Evolutionary conservation across 1,140 invertebrate genomes (phyloP).

Genomic region (Megalonaias nervosa): DNA sequence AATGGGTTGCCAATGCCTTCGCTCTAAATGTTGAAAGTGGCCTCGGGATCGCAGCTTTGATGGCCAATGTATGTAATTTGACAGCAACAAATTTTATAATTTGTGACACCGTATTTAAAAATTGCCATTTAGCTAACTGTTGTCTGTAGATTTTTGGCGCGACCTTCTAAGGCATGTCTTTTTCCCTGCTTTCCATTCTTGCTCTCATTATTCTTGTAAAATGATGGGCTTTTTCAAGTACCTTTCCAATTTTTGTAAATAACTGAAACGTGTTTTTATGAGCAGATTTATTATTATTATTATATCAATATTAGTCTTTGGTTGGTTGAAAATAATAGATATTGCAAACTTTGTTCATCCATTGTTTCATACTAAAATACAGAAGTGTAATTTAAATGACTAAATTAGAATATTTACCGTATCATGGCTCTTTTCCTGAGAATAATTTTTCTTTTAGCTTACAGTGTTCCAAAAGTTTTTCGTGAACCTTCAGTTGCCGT

Average conservation of each 20-base stretch:
- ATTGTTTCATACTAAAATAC: too few relatives aligned
- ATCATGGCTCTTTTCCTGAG: neutral
- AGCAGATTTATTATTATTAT: too few relatives aligned
- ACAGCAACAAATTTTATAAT: neutral
- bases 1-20: constrained; percentile 94
- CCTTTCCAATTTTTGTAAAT: too few relatives aligned
- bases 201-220: neutral
- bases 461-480: constrained; percentile 91
- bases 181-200: neutral
- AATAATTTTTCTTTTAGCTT: constrained; percentile 73
- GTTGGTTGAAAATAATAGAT: too few relatives aligned
- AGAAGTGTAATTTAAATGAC: too few relatives aligned
- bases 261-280: too few relatives aligned
- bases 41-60: constrained; percentile 78
- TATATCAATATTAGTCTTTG: too few relatives aligned
- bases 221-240: too few relatives aligned
- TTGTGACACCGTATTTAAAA: neutral
- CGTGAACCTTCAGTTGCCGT: constrained; percentile 87
- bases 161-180: neutral
- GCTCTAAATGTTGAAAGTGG: constrained; percentile 87
- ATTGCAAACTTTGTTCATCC: too few relatives aligned
- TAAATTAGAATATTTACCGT: too few relatives aligned
- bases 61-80: constrained; percentile 22
- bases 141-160: neutral
- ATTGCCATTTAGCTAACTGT: too few relatives aligned